These are phyloP conservation scores for Aramus guarauna DNA, from an alignment of 2,113 vertebrate species.

Conservation along the genomic window DNA sequence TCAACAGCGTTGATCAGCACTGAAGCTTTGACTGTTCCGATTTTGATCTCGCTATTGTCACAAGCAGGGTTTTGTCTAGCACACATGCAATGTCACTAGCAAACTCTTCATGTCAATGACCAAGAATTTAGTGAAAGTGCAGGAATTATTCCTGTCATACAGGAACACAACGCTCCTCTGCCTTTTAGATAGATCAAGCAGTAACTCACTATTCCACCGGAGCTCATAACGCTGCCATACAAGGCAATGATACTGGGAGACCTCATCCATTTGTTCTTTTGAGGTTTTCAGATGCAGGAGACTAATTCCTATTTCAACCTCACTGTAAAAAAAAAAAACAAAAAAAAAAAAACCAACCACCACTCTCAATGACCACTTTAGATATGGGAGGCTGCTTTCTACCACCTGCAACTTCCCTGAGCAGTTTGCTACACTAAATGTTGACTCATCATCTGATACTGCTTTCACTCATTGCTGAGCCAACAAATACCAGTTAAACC, in stretches of 20 bases:
- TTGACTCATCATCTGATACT: background rate
- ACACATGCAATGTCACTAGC: background rate
- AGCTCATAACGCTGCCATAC: background rate
- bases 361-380: background rate
- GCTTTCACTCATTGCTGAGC: background rate
- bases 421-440: background rate
- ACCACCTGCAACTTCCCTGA: background rate
- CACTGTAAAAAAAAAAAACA: background rate
- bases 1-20: background rate
- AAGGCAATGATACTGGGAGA: background rate
- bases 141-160: background rate
- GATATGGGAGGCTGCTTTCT: background rate
- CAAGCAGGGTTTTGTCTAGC: background rate
- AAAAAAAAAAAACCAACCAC: background rate
- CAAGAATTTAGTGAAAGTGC: background rate
- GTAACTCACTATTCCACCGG: background rate
- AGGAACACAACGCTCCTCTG: background rate
- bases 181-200: background rate
- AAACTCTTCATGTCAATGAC: too few species aligned
- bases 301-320: background rate
- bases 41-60: background rate
- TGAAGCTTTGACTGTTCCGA: background rate
- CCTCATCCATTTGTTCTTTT: background rate
- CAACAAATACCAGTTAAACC: background rate
- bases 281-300: background rate